Base-by-base conservation (phyloP, 2,797 vertebrate species). In the Cuniculus paca region DNA sequence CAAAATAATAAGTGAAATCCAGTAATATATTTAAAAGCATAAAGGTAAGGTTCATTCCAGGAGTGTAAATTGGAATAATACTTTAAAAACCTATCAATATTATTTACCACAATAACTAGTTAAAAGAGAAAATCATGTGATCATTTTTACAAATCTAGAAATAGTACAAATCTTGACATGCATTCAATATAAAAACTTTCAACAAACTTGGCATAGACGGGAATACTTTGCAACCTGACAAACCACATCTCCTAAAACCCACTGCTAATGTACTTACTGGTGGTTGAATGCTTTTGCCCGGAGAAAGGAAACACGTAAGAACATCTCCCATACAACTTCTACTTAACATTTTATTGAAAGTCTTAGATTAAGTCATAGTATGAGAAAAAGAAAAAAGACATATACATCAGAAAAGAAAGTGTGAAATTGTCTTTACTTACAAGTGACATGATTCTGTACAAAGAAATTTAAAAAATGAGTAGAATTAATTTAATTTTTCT, bases 321-420 rank as follows among this genome's bases (percentile, higher is more conserved):
- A 24, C 54, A 13, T 34, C n/a, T 78, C n/a, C 81, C 11, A 31
- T 45, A 75, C 9, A 52, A 2, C 36, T 81, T 95, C 61, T 60
- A 77, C 10, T 83, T 48, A 31, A 0, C 34, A 50, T 94, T 91
- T 77, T 77, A 61, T 4, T 48, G 2, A 52, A 63, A 65, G 28
- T 90, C 42, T 92, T 79, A 90, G 54, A 70, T 31, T 83, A 94
- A 50, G 24, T 20, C 91, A 56, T 85, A 61, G 58, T 22, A n/a
- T 54, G 50, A 92, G 39, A 77, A 42, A 81, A 88, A 58, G 28
- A 91, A 87, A 82, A 68, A 88, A 79, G n/a, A 14, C 34, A 52
- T 91, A 48, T 11, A 39, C 36, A 60, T 61, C 80, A 36, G 65
- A 54, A 60, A 88, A 24, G 22, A 75, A 75, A 60, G 84, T 77